Evolutionary conservation across 2,888 invertebrate species (phyloP).

Genomic region (Pachycephus smyrnensis): DNA sequence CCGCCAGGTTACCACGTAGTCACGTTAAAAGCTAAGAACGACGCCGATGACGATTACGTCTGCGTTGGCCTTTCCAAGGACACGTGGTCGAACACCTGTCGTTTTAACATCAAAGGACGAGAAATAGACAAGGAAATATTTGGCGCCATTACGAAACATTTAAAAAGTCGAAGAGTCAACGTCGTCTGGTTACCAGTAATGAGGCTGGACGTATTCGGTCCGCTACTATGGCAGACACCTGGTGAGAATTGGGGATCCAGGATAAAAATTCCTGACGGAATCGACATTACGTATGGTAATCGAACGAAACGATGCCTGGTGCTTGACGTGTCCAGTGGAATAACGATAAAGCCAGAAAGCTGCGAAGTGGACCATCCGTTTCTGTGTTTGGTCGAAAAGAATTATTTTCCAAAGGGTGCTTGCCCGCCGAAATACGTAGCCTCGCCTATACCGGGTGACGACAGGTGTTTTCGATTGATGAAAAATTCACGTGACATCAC

Average conservation of each 20-base stretch:
- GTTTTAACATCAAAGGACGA: background rate
- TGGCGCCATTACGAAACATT: background rate
- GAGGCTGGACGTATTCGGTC: background rate
- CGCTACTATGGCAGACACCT: background rate
- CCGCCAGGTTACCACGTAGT: background rate
- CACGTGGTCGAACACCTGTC: background rate
- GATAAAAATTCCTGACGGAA: background rate
- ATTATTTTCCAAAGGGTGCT: constrained; percentile 61
- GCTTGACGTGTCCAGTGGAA: background rate
- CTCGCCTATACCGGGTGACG: constrained; percentile 36
- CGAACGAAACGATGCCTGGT: background rate
- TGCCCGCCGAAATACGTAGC: constrained; percentile 67
- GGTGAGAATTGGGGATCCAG: background rate
- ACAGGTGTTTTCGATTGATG: constrained; percentile 14
- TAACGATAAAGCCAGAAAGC: background rate
- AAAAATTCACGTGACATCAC: constrained; percentile 4
- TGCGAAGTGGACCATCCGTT: constrained; percentile 64
- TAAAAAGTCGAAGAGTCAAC: background rate
- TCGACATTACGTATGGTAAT: background rate
- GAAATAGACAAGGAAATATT: background rate
- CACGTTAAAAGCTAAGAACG: background rate
- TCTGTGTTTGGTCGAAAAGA: constrained; percentile 67
- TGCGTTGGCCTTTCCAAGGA: background rate
- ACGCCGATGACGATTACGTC: background rate
- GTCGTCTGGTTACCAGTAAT: background rate